These are phyloP conservation scores for Entomobrya proxima DNA, from an alignment of 2,888 invertebrate species.

Conservation along the genomic window DNA sequence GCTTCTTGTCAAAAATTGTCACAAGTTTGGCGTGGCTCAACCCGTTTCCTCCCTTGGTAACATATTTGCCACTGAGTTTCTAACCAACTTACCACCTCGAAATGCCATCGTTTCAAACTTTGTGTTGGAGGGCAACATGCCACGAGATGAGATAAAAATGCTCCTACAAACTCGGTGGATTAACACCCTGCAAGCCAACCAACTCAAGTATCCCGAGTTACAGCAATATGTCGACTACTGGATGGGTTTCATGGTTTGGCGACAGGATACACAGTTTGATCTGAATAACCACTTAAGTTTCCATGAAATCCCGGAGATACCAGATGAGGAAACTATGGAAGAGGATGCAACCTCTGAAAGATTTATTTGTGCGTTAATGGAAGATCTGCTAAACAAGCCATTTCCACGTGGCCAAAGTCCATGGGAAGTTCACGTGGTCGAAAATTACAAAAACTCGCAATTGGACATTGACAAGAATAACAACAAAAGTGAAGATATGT, in stretches of 20 bases:
- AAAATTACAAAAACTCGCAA: constrained; percentile 41
- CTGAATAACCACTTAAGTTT: constrained; percentile 36
- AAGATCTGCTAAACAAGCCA: constrained; percentile 5
- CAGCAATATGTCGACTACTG: constrained; percentile 32
- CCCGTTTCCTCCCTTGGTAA: constrained; percentile 20
- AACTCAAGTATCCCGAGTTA: constrained; percentile 33
- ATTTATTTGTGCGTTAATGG: not conserved
- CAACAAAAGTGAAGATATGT: not conserved
- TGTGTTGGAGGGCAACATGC: not conserved
- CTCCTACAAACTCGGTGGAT: not conserved
- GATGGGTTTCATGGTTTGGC: constrained; percentile 58
- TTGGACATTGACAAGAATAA: not conserved
- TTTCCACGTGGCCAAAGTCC: constrained; percentile 41
- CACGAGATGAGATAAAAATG: not conserved
- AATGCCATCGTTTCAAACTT: constrained; percentile 27
- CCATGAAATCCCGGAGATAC: not conserved
- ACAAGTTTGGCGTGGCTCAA: not conserved
- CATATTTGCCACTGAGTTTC: constrained; percentile 32
- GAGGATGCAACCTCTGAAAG: not conserved
- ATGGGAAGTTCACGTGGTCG: constrained; percentile 55
- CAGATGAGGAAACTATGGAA: not conserved
- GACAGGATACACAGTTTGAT: constrained; percentile 18
- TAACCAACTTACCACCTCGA: constrained; percentile 10
- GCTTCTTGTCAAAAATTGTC: not conserved
- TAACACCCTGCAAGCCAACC: not conserved